These are phyloP conservation scores for Hemiscyllium ocellatum DNA, from an alignment of 2,113 vertebrate species.

Conservation along the genomic window DNA sequence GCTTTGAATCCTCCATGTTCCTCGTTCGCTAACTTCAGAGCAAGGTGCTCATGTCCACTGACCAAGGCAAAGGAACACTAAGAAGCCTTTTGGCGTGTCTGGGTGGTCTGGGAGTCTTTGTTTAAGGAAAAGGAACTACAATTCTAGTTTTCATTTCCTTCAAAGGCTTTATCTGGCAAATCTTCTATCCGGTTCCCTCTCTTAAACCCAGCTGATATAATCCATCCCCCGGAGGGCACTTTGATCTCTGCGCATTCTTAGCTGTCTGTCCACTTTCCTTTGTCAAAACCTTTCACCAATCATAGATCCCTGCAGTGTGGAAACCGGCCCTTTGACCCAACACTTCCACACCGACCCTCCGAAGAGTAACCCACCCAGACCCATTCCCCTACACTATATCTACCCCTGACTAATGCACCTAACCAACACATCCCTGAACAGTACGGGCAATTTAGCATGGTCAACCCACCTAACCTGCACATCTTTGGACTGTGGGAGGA, in stretches of 20 bases:
- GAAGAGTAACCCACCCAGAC: too few species aligned
- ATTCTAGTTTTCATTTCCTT: not conserved
- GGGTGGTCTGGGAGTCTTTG: not conserved
- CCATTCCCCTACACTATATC: too few species aligned
- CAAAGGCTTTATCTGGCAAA: not conserved
- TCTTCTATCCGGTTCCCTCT: not conserved
- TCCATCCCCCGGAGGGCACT: not conserved
- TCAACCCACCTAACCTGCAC: too few species aligned
- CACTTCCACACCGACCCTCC: too few species aligned
- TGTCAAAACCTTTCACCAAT: too few species aligned
- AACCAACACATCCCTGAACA: too few species aligned
- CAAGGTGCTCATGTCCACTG: not conserved
- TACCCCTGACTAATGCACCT: too few species aligned
- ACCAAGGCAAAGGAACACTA: not conserved
- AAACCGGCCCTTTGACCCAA: too few species aligned
- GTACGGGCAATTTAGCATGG: too few species aligned
- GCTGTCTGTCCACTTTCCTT: not conserved
- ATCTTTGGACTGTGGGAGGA: too few species aligned
- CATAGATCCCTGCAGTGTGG: too few species aligned
- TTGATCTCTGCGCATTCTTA: not conserved
- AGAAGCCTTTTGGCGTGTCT: not conserved
- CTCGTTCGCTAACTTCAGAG: not conserved
- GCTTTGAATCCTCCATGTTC: not conserved
- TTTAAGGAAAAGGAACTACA: not conserved
- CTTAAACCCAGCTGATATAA: not conserved